Base-by-base conservation (phyloP, 2,888 invertebrate species). In the Blastobasis lacticolella region DNA sequence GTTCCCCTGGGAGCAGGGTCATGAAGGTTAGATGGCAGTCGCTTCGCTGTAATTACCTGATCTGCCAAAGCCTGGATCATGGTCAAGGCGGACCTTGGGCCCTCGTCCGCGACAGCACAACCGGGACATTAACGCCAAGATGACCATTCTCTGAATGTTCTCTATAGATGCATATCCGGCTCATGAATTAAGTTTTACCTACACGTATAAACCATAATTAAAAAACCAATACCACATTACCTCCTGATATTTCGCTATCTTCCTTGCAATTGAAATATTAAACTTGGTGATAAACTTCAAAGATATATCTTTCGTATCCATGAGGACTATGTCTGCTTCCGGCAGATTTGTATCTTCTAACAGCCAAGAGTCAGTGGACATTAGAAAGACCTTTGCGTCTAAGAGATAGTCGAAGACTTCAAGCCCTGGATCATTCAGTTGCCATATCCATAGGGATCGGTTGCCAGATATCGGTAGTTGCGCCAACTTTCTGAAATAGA, bases 221-320 rank as follows among this genome's bases (percentile, higher is more conserved):
- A 43, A 37, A 37, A 49, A 44, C n/a, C 6, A 40, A 40, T 40
- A 40, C 3, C 1, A 23, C 23, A 23, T 23, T 52, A 84, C 81
- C 81, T 92, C 91, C 69, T 92, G 90, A 63, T 92, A 93, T 61
- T 91, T 90, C 4, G 90, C 75, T 43, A 93, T 82, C 58, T 90
- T 82, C 59, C 89, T 91, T 0, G 92, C 92, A 52, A 92, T 65
- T 0, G 92, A 92, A 23, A 93, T 67, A 67, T 92, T 90, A 61
- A 93, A 91, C 51, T 93, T 94, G 46, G 76, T 90, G 55, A 80
- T 48, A 45, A 84, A 80, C 62, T 77, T 86, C 7, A 87, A 60
- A 0, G 75, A 70, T 7, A 87, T 62, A 54, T 86, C 86, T 52
- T 83, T 85, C 0, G 73, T 78, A 54, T 87, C 87, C 63, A 87